Percentiles rank a stretch among this genome's conserved stretches.
phyloP scores from a whole-genome alignment of 2,888 invertebrate species.

The Baronia brevicornis region DNA sequence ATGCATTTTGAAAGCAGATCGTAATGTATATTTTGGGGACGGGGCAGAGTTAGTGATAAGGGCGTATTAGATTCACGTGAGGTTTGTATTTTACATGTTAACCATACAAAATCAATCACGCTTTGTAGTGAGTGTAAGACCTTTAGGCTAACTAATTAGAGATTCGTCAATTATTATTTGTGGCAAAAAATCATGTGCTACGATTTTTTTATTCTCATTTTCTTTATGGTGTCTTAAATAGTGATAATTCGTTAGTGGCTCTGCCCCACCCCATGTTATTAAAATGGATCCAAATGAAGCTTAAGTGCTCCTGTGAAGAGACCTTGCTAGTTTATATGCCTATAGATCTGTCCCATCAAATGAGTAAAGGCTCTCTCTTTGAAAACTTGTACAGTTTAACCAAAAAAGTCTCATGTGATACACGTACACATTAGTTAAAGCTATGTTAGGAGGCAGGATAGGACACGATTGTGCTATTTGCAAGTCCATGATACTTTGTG shows the following conservation, averaged over 20 bases:
- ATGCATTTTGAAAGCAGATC: conserved; percentile 57
- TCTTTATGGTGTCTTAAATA: background rate
- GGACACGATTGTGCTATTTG: conserved; percentile 61
- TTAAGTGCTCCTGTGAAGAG: conserved; percentile 13
- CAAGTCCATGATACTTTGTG: conserved; percentile 36
- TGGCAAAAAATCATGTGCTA: too few relatives aligned
- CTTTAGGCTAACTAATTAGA: too few relatives aligned
- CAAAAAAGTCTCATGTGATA: conserved; percentile 31
- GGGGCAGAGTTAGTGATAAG: conserved; percentile 9
- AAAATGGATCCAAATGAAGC: conserved; percentile 15
- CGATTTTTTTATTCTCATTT: too few relatives aligned
- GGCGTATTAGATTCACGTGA: background rate
- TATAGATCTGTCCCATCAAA: conserved; percentile 16
- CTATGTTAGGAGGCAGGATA: conserved; percentile 55
- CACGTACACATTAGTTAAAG: conserved; percentile 27
- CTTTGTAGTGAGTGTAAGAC: too few relatives aligned
- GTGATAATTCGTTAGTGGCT: background rate
- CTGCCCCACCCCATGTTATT: conserved; percentile 13
- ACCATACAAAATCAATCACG: too few relatives aligned
- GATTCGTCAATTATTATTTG: too few relatives aligned
- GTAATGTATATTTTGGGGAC: conserved; percentile 26
- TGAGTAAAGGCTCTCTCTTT: conserved; percentile 21
- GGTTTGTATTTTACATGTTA: too few relatives aligned
- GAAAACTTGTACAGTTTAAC: conserved; percentile 13
- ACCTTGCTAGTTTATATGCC: conserved; percentile 9